Evolutionary conservation across 2,113 vertebrate species (phyloP).

Genomic region (Solenodon paradoxus): DNA sequence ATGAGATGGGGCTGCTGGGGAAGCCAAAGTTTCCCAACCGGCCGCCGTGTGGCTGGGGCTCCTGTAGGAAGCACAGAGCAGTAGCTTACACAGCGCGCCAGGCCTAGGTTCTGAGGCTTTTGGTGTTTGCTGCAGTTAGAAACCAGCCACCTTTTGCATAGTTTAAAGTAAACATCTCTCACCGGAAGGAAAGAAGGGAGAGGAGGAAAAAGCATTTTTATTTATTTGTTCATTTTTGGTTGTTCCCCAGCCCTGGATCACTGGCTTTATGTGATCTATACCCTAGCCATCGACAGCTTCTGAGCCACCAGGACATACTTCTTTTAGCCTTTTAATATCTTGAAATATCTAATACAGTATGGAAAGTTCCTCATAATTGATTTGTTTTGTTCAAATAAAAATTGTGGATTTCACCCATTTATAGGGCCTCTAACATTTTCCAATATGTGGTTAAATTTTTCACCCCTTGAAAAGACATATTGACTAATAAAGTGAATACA

Average conservation of each 20-base stretch:
- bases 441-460: neutral
- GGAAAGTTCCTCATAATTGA: neutral
- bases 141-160: neutral
- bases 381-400: neutral
- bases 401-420: neutral
- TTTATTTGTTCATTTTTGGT: too few relatives aligned
- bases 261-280: too few relatives aligned
- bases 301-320: too few relatives aligned
- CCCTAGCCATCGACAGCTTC: too few relatives aligned
- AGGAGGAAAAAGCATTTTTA: too few relatives aligned
- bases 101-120: neutral
- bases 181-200: too few relatives aligned
- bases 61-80: neutral
- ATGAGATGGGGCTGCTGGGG: neutral
- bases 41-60: fast-evolving
- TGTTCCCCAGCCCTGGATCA: too few relatives aligned
- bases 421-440: conserved; percentile 1
- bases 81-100: neutral
- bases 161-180: neutral
- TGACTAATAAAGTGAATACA: neutral
- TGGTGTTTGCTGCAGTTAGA: fast-evolving
- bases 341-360: neutral
- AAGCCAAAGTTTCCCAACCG: neutral
- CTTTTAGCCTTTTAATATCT: neutral
- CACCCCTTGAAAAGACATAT: neutral